These are phyloP conservation scores for Palythoa grandiflora DNA, from an alignment of 92 coral and sea anemone species.

Conservation along the genomic window DNA sequence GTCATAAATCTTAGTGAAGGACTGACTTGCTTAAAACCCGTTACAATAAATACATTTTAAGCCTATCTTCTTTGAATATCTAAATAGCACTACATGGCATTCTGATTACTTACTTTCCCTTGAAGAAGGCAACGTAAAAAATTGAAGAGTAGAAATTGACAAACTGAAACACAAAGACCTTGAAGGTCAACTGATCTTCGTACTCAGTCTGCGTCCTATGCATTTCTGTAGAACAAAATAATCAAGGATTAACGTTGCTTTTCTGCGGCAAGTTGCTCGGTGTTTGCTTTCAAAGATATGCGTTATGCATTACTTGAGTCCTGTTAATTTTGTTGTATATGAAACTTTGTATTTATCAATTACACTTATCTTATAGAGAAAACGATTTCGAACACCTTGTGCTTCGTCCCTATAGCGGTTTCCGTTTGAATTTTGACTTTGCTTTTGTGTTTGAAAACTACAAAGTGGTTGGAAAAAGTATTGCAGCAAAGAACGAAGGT, in stretches of 20 bases:
- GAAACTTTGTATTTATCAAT: too few relatives aligned
- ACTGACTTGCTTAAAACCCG: too few relatives aligned
- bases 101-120: slow-evolving; percentile 89
- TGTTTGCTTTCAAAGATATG: not conserved
- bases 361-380: too few relatives aligned
- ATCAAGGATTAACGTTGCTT: not conserved
- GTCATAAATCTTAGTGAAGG: too few relatives aligned
- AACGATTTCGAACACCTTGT: too few relatives aligned
- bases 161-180: slow-evolving; percentile 97
- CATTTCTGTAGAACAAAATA: slow-evolving; percentile 78
- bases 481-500: too few relatives aligned
- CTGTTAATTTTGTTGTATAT: not conserved
- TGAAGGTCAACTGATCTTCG: slow-evolving; percentile 96
- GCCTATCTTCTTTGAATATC: too few relatives aligned
- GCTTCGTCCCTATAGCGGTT: too few relatives aligned
- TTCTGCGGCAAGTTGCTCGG: not conserved
- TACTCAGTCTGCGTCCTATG: slow-evolving; percentile 98
- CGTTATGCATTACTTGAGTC: not conserved
- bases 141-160: slow-evolving; percentile 98
- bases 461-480: too few relatives aligned
- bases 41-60: too few relatives aligned
- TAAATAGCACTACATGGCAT: not conserved
- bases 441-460: too few relatives aligned
- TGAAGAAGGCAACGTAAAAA: slow-evolving; percentile 99
- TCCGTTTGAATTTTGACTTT: too few relatives aligned